Percentiles rank a stretch among this genome's conserved stretches.
Conservation (phyloP, 1,140 invertebrate genomes). For the Leucophenga varia region DNA sequence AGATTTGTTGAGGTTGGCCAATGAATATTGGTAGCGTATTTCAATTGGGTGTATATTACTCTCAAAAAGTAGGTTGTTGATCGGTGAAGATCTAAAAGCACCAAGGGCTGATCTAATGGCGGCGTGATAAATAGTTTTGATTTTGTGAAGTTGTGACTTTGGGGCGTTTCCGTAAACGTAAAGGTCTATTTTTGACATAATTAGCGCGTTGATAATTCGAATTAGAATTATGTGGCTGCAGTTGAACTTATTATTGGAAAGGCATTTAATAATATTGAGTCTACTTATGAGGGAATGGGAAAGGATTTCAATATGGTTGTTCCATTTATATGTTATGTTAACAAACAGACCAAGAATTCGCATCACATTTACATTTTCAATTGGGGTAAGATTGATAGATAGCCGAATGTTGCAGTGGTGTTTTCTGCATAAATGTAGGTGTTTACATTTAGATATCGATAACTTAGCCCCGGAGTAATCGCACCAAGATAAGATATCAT, state of each 20-base stretch:
- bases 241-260: background rate
- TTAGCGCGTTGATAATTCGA: background rate
- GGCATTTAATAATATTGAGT: constrained; percentile 2
- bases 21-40: background rate
- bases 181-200: constrained; percentile 1
- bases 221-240: background rate
- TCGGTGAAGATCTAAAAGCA: constrained; percentile 4
- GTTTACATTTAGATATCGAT: background rate
- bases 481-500: background rate
- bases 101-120: background rate
- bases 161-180: background rate
- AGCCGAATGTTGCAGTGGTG: background rate
- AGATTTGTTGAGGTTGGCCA: background rate
- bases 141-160: too few relatives aligned
- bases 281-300: background rate
- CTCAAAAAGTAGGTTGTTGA: constrained; percentile 8
- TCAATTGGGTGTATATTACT: constrained; percentile 1
- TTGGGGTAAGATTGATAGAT: background rate
- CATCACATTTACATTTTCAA: background rate
- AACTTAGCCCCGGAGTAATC: background rate
- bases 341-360: background rate
- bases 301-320: background rate
- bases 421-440: background rate
- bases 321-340: background rate
- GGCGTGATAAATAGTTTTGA: background rate